Evolutionary conservation across 2,888 invertebrate genomes (phyloP), one percentile per base, ranked within the genome.

Genomic region (Stratiomys singularior): DNA sequence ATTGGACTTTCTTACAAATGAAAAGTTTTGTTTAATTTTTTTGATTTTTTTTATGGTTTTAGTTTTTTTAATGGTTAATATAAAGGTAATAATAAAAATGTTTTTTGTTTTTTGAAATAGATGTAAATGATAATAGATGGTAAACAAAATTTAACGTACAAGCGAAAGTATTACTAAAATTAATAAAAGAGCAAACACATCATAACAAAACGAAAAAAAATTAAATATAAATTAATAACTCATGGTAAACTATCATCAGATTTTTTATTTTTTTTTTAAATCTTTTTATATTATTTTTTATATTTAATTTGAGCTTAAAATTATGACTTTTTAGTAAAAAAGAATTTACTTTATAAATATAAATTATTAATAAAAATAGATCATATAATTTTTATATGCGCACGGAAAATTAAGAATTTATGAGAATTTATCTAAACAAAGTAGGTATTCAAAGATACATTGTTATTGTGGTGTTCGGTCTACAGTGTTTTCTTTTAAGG

Each of bases 281-380:
- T 60, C 11, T 76, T 64, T 63, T 76, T 74, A 44, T 37, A 46
- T 69, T 47, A 23, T 47, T 56, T 72, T 72, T 27, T 9, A 56
- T 72, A 72, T 72, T 30, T 37, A 76, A 9, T 76, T 74, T 76
- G 44, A 67, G 56, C 79, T 79, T 79, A 79, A 78, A 79, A 79
- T 78, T 79, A 79, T 79, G 79, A 79, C 79, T 79, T 79, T 79
- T 79, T 78, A 78, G 77, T 78, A 77, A 77, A 77, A 77, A 67
- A 77, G 67, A 77, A 77, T 37, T 74, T 56, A 58, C 37, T 74
- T 58, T 60, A 74, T 60, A 74, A 74, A 74, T 60, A 74, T 60
- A 74, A 74, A 74, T 74, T 74, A 74, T 60, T 74, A 58, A 74
- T 74, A 74, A 74, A 74, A 74, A 77, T 63, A 76, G 60, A 46